Evolutionary conservation across 2,113 vertebrate genomes (phyloP), one percentile per base, ranked within the genome.

Genomic region (Hippocampus guttulatus): DNA sequence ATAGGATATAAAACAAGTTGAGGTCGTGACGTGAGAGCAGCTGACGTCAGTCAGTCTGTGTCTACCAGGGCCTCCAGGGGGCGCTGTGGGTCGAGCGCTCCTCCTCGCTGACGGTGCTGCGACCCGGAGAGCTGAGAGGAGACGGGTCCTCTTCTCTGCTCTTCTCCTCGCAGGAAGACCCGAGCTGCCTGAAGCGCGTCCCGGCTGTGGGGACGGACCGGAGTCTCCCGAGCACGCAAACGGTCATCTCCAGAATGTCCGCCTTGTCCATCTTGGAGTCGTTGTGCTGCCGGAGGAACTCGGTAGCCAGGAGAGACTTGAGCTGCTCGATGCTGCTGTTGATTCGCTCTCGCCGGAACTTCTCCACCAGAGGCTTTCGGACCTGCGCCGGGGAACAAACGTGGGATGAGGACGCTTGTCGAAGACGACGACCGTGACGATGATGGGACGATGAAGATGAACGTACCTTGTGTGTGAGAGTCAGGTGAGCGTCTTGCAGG

Each of bases 11-110:
- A 8, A 61, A 14, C 11, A 8, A 58, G 14, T 58, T 75, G 66
- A 74, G 43, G n/a, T 63, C 25, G 47, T 69, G 18, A 12, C 57
- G 47, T 1, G 1, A 16, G 9, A 23, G 18, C 23, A 12, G 16
- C 43, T 67, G 23, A 15, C 33, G n/a, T 33, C 62, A 78, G 65
- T 43, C 64, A 75, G 71, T 30, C 67, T 51, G 38, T 21, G 63
- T 90, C 88, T 89, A 91, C 90, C 92, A 93, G 5, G 91, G 90
- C 81, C 92, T 91, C 90, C 89, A 91, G 75, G 49, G 71, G 76
- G 33, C 20, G 57, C 54, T 75, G 62, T 61, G 71, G 58, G 21
- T 75, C 27, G 71, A 60, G 70, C 62, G 82, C 77, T 82, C 75
- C 21, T 87, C 83, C 81, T 85, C 83, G 70, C 67, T 82, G 4